Evolutionary conservation across 2,113 vertebrate genomes (phyloP), one percentile per base, ranked within the genome.

Genomic region (Gracilinanus agilis): DNA sequence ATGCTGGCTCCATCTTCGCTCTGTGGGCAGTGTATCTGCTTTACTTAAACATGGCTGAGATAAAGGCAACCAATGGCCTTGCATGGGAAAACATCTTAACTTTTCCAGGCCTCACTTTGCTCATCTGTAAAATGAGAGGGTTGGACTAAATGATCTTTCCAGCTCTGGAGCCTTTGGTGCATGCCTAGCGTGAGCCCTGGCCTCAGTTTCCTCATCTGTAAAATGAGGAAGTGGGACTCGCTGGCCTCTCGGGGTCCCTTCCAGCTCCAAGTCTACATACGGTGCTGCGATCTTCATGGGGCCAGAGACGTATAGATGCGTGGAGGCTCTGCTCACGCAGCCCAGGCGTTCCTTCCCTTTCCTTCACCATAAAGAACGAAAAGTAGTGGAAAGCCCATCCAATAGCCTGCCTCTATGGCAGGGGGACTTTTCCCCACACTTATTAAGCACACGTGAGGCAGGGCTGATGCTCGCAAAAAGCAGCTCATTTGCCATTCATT

Each of bases 401-500:
- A 90, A 53, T 53, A 53, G 25, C 49, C 89, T 53, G 1, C n/a
- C 12, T 89, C 24, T 25, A 89, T 24, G 91, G 95, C 55, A 54
- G 96, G 96, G 94, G 93, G 67, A 88, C 90, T 96, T 96, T 96
- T 97, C 96, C 95, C 96, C 19, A 40, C 67, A 95, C 97, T 97
- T 97, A 95, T 97, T 96, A 97, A 91, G 89, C 95, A 95, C 0
- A 90, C 96, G 83, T 96, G 95, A 96, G 95, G 95, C 24, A 94
- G 93, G 95, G 90, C 92, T 92, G 96, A 95, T 83, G 90, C 96
- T 95, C 89, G 94, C 67, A 0, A 94, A 44, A 90, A 44, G 89
- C 49, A 53, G 44, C 1, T 27, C 89, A 27, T 44, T 90, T 90
- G 88, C 25, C 53, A 49, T 90, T 53, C 53, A 49, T 90, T 95